These are phyloP conservation scores for Chrosomus eos DNA, from an alignment of 2,797 vertebrate genomes.

Conservation along the genomic window DNA sequence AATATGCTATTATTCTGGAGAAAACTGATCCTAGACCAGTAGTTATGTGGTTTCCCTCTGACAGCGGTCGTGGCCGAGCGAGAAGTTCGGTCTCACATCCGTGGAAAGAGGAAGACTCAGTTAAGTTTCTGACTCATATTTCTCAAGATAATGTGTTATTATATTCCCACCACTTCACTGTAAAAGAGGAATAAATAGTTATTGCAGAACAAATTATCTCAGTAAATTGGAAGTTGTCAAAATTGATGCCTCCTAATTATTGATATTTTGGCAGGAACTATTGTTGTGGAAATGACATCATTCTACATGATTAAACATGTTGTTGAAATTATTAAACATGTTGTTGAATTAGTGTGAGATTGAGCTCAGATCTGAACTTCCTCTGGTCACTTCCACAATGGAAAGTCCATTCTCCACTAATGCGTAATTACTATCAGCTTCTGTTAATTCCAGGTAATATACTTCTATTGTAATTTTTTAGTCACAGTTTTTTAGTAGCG, in stretches of 20 bases:
- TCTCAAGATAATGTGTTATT: too few relatives aligned
- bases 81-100: too few relatives aligned
- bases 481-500: neutral
- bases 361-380: slow-evolving; percentile 8
- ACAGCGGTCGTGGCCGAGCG: too few relatives aligned
- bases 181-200: neutral
- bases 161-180: neutral
- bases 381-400: slow-evolving; percentile 36
- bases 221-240: neutral
- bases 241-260: too few relatives aligned
- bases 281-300: neutral
- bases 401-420: slow-evolving; percentile 7
- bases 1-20: too few relatives aligned
- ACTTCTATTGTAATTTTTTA: neutral
- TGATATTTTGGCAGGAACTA: too few relatives aligned
- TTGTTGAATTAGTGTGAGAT: neutral
- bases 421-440: neutral
- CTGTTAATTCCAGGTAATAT: neutral
- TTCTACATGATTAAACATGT: neutral
- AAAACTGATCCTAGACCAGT: too few relatives aligned
- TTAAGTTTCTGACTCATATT: too few relatives aligned
- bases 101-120: too few relatives aligned
- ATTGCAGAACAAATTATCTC: neutral
- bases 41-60: too few relatives aligned
- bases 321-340: neutral